Evolutionary conservation across 1,140 invertebrate species (phyloP).

Genomic region (Pseudomyrmex sp.): DNA sequence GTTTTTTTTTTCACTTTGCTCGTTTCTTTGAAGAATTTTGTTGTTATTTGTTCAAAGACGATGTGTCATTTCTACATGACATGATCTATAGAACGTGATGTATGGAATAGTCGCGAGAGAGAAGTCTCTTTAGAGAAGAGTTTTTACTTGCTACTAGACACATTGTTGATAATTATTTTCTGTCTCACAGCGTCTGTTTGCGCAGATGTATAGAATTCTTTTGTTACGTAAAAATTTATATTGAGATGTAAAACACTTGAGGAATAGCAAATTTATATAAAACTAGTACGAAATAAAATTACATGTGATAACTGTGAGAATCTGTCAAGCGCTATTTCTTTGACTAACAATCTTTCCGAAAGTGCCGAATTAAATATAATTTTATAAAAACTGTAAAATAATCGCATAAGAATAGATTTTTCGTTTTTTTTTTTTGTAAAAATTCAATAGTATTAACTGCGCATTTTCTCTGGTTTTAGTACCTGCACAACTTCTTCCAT

Average conservation of each 20-base stretch:
- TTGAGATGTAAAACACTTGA: not conserved
- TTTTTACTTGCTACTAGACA: not conserved
- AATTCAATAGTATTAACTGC: constrained; percentile 19
- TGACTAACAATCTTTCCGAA: not conserved
- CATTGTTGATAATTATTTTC: constrained; percentile 6
- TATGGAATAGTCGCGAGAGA: no score
- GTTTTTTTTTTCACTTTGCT: no score
- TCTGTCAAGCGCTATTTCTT: no score
- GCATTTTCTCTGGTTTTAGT: constrained; percentile 57
- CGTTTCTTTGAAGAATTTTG: constrained; percentile 24
- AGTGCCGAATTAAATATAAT: not conserved
- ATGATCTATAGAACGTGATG: constrained; percentile 17
- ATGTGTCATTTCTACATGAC: not conserved
- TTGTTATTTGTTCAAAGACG: not conserved
- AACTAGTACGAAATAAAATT: not conserved
- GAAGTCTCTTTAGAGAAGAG: constrained; percentile 2
- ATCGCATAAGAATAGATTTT: not conserved
- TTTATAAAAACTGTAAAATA: no score
- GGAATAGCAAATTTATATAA: not conserved
- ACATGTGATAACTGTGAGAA: not conserved
- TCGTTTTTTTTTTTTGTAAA: not conserved
- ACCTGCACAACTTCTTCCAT: constrained; percentile 54
- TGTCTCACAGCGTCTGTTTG: not conserved
- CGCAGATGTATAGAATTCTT: not conserved
- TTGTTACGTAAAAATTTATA: not conserved